Conservation (phyloP, 2,113 vertebrate species). For the Gymnogyps californianus region DNA sequence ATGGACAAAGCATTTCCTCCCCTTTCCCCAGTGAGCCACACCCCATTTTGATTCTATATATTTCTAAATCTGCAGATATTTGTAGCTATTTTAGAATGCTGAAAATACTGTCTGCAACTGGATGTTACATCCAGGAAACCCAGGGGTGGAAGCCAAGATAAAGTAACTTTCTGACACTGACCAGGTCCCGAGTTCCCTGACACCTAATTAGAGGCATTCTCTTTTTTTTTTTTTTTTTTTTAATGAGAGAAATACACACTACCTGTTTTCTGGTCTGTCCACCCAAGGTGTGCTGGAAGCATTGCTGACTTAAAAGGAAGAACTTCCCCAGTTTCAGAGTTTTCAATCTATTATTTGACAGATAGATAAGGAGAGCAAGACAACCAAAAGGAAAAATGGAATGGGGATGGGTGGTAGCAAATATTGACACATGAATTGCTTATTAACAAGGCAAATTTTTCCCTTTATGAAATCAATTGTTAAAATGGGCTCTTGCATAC, state of each 20-base stretch:
- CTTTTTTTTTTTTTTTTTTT: too few species aligned
- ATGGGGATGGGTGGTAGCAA: not conserved
- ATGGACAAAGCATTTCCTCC: not conserved
- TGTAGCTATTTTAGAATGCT: not conserved
- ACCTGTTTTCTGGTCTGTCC: not conserved
- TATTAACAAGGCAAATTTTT: not conserved
- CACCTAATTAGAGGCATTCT: not conserved
- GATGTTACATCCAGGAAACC: not conserved
- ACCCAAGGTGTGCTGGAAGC: not conserved
- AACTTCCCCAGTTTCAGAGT: not conserved
- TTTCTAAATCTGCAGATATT: not conserved
- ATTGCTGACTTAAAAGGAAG: not conserved
- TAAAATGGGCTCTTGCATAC: not conserved
- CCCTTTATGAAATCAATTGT: not conserved
- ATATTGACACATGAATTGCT: not conserved
- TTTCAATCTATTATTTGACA: not conserved
- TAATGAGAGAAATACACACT: not conserved
- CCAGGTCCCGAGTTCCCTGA: not conserved
- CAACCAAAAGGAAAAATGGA: not conserved
- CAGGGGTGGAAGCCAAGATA: not conserved
- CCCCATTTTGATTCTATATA: not conserved
- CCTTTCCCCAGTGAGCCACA: not conserved
- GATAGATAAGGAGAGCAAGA: not conserved
- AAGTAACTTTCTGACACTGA: not conserved
- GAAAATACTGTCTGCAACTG: not conserved